Base-by-base conservation (phyloP, 2,888 invertebrate genomes). In the Timandra comae region DNA sequence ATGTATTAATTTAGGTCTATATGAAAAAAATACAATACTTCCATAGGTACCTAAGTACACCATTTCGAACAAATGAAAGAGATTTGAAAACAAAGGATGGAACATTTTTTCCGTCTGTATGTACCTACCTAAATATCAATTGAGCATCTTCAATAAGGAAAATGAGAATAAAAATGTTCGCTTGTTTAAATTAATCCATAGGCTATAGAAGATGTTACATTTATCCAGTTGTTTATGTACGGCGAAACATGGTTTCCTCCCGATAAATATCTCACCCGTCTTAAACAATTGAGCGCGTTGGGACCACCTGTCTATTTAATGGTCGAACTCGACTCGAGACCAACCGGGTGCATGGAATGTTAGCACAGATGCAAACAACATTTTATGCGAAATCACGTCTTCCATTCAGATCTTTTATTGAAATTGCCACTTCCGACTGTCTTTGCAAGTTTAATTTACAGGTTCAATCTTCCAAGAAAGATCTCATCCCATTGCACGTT, bases 361-460 rank as follows among this genome's bases (percentile, higher is more conserved):
- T 51, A 42, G 41, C 50, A 28, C 46, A 49, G 41, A 40, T 43
- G 52, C 56, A 55, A 61, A 61, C 58, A 56, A 46, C 48, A 46
- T 46, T 58, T 56, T 53, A 56, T 58, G 58, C 56, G 41, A 50
- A 55, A 56, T 53, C 56, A 61, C 56, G 56, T 55, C 33, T 38
- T 27, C 37, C 28, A 35, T 38, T 33, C 28, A 28, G 37, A 43
- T 41, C 42, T 43, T 41, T 43, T 48, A 48, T 48, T 44, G 41
- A 39, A 38, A 47, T 45, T 37, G 49, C 35, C 42, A 40, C 38
- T 35, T 41, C 38, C 38, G 28, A 40, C 43, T 41, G 46, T 48
- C 37, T 38, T 33, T 39, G 33, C 42, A 38, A 32, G 49, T 46
- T 49, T 52, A 50, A 56, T 63, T 62, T 52, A 41, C 44, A 35